Conservation (phyloP, 2,888 invertebrate genomes). For the Argyra leucocephala region DNA sequence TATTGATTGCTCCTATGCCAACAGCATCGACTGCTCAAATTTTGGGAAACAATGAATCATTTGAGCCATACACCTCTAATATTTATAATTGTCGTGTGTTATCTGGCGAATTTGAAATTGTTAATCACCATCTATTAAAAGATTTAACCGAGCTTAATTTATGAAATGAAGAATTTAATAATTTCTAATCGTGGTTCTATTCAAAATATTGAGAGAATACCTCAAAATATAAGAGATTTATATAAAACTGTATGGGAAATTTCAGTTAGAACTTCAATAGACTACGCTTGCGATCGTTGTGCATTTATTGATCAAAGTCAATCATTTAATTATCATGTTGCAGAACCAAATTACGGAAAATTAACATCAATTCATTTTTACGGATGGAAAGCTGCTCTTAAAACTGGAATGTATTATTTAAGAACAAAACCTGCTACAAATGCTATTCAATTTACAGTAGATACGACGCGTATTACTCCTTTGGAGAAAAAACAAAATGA, state of each 20-base stretch:
- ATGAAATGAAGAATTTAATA: constrained; percentile 89
- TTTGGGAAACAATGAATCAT: constrained; percentile 95
- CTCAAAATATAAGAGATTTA: constrained; percentile 70
- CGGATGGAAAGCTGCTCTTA: constrained; percentile 92
- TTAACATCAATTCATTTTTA: constrained; percentile 97
- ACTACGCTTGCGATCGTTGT: constrained; percentile 97
- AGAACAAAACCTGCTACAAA: constrained; percentile 92
- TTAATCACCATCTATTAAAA: constrained; percentile 88
- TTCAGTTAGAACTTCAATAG: constrained; percentile 79
- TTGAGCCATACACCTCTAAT: constrained; percentile 97
- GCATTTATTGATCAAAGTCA: constrained; percentile 99
- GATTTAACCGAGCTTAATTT: constrained; percentile 84
- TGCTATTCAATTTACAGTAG: constrained; percentile 96
- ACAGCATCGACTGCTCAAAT: constrained; percentile 99
- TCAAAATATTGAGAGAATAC: constrained; percentile 76
- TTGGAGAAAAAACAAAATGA: constrained; percentile 19
- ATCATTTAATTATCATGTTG: constrained; percentile 94
- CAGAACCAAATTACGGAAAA: constrained; percentile 85
- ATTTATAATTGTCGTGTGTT: constrained; percentile 89
- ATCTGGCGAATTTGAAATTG: constrained; percentile 92
- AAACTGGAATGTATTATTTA: constrained; percentile 98
- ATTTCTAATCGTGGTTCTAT: constrained; percentile 88
- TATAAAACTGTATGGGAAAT: constrained; percentile 99
- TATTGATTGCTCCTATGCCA: constrained; percentile 94
- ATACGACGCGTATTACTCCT: constrained; percentile 58